Conservation (phyloP, 2,797 vertebrate species). For the Sebastiscus albofasciatus region DNA sequence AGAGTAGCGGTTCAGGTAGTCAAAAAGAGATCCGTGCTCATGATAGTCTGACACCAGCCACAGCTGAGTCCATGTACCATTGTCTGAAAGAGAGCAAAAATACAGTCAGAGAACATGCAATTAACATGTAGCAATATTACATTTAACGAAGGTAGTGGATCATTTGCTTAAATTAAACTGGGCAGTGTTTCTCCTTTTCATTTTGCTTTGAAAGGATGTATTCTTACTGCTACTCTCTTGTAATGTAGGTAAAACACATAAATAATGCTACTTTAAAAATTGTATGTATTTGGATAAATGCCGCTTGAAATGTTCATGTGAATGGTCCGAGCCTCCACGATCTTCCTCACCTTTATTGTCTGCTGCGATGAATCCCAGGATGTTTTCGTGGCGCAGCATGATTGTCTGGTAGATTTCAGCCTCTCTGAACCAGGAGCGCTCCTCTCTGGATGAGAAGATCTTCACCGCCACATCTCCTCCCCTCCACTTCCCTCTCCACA, state of each 20-base stretch:
- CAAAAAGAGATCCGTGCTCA: slow-evolving; percentile 96
- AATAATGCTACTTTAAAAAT: not conserved
- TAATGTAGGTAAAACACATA: not conserved
- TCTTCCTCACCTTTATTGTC: slow-evolving; percentile 93
- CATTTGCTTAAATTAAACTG: not conserved
- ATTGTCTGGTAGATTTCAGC: slow-evolving; percentile 99
- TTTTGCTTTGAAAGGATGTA: not conserved
- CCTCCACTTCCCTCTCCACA: slow-evolving; percentile 96
- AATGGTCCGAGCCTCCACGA: not conserved
- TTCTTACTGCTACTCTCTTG: not conserved
- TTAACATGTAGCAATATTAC: not conserved
- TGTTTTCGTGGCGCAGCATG: slow-evolving; percentile 98
- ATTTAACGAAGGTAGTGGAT: not conserved
- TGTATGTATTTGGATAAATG: not conserved
- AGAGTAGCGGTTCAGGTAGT: slow-evolving; percentile 96
- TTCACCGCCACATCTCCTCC: slow-evolving; percentile 98
- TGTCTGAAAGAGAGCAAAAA: slow-evolving; percentile 83
- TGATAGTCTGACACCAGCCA: slow-evolving; percentile 99
- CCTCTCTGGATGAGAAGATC: slow-evolving; percentile 98
- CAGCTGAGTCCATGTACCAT: slow-evolving; percentile 98
- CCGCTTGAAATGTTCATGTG: not conserved
- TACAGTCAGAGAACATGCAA: not conserved
- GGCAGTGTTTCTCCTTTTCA: not conserved
- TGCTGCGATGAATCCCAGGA: slow-evolving; percentile 96
- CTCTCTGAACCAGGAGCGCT: slow-evolving; percentile 98